Conservation (phyloP, 2,113 vertebrate genomes). For the Chaenocephalus aceratus region DNA sequence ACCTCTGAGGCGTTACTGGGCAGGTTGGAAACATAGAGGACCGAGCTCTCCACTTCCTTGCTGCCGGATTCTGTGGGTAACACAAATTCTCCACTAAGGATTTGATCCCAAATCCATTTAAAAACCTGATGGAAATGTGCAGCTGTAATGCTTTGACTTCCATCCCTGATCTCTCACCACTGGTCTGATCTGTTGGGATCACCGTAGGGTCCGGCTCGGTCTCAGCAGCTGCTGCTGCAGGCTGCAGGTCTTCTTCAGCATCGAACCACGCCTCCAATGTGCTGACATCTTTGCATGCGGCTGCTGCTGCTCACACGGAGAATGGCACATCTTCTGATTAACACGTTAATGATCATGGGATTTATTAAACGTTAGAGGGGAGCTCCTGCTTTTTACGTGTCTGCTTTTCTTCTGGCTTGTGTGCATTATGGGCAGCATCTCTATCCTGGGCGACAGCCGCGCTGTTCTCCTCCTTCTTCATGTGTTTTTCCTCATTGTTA, state of each 20-base stretch:
- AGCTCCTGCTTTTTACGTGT: neutral
- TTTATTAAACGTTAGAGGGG: neutral
- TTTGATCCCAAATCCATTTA: neutral
- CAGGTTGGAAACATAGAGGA: constrained; percentile 53
- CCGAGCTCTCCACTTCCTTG: neutral
- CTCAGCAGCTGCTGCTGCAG: neutral
- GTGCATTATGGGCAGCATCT: neutral
- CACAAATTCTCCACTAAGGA: neutral
- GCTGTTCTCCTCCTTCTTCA: neutral
- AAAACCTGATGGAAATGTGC: neutral
- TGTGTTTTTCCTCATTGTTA: neutral
- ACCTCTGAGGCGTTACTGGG: constrained; percentile 70
- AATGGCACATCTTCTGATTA: neutral
- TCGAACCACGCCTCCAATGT: constrained; percentile 77
- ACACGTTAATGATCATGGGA: neutral
- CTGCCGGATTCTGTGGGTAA: constrained; percentile 19
- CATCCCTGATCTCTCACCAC: neutral
- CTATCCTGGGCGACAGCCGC: neutral
- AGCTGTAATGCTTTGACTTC: neutral
- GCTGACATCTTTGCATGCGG: constrained; percentile 38
- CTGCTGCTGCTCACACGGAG: constrained; percentile 1
- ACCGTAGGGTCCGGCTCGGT: neutral
- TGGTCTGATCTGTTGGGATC: rapidly evolving
- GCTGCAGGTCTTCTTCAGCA: constrained; percentile 73
- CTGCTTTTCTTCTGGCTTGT: constrained; percentile 1